A percentile compares a stretch with the other conserved stretches of the same genome.
phyloP scores from a whole-genome alignment of 2,797 vertebrate species.

The Anabacerthia variegaticeps region DNA sequence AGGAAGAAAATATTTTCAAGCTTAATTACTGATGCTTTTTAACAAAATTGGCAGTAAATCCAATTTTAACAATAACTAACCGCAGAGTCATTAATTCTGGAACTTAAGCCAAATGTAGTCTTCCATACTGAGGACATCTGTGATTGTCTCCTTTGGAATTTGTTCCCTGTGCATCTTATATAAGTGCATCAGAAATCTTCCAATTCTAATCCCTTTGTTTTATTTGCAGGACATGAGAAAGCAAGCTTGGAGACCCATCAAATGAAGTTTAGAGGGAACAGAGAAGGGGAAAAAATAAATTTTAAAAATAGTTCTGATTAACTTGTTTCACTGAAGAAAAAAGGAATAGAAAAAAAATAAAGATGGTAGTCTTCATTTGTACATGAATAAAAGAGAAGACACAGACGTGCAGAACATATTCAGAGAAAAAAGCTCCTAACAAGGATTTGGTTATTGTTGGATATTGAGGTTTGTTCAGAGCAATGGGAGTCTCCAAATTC shows the following conservation, averaged over 20 bases:
- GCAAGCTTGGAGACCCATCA: conserved; percentile 30
- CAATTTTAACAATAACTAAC: conserved; percentile 56
- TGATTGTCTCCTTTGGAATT: conserved; percentile 46
- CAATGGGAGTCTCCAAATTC: neutral
- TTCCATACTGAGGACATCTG: conserved; percentile 60
- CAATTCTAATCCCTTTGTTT: conserved; percentile 45
- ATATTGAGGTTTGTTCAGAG: neutral
- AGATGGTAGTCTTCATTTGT: neutral
- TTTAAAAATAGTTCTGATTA: conserved; percentile 8
- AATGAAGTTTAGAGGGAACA: neutral
- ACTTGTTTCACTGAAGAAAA: neutral
- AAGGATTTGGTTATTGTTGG: neutral
- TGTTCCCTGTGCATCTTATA: conserved; percentile 26
- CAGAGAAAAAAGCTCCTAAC: neutral
- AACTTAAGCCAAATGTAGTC: conserved; percentile 50
- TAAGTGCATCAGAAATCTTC: conserved; percentile 32
- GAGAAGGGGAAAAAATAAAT: neutral
- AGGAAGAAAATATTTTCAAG: conserved; percentile 42
- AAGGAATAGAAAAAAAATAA: neutral
- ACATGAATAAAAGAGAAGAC: neutral
- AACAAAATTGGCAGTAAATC: conserved; percentile 37
- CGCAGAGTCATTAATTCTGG: conserved; percentile 51
- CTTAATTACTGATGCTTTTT: conserved; percentile 46
- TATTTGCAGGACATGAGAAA: conserved; percentile 36
- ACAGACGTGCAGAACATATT: neutral